Percentiles rank a stretch among this genome's conserved stretches.
Evolutionary conservation across 92 coral and sea anemone species (phyloP).

Genomic region (Heteractis magnifica): DNA sequence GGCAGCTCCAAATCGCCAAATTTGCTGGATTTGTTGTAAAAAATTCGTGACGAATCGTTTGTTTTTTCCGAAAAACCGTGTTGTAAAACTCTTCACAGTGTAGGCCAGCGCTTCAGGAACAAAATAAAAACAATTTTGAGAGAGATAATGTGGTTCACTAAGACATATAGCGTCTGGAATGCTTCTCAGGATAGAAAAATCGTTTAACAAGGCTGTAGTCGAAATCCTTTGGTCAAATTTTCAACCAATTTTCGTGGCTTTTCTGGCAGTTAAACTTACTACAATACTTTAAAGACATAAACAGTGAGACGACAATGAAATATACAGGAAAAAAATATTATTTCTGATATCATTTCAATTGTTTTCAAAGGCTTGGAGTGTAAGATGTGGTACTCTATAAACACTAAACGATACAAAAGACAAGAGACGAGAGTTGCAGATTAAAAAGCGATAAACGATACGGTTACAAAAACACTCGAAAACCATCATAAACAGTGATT

Average conservation of each 20-base stretch:
- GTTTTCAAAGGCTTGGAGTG: neutral
- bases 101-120: neutral
- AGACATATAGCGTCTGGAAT: no score
- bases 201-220: neutral
- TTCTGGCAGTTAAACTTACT: neutral
- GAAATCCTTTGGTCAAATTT: neutral
- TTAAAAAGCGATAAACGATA: constrained; percentile 5
- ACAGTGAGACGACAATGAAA: neutral
- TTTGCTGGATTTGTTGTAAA: no score
- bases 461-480: constrained; percentile 1
- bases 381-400: neutral
- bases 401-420: constrained; percentile 10
- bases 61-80: neutral
- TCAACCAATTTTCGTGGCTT: neutral
- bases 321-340: neutral
- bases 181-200: neutral
- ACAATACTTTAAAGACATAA: neutral
- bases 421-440: neutral
- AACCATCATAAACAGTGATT: constrained; percentile 1
- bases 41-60: neutral
- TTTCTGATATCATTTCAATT: neutral
- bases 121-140: neutral
- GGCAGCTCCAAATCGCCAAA: constrained; percentile 10
- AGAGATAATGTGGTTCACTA: neutral
- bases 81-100: neutral